A percentile compares a stretch with the other conserved stretches of the same genome.
These are phyloP conservation scores for Diarsia rubi DNA, from an alignment of 2,888 invertebrate genomes.

Conservation along the genomic window DNA sequence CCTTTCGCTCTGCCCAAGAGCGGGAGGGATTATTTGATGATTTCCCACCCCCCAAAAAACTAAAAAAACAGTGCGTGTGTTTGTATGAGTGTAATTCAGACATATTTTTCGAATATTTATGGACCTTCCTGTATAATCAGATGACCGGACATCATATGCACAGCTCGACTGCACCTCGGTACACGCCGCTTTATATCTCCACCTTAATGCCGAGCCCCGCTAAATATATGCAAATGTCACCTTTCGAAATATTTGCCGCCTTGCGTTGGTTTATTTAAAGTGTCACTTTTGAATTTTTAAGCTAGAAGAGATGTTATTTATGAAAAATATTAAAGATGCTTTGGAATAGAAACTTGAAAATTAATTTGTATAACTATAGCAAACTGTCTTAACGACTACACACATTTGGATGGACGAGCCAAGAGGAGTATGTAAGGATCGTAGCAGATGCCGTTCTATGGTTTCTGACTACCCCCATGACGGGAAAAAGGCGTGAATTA, in stretches of 20 bases:
- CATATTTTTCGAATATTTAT: too few relatives aligned
- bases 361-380: neutral
- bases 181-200: conserved; percentile 16
- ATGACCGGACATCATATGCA: conserved; percentile 34
- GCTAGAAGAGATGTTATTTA: too few relatives aligned
- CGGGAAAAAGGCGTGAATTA: too few relatives aligned
- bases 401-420: neutral
- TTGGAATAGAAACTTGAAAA: neutral
- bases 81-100: too few relatives aligned
- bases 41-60: too few relatives aligned
- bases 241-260: neutral
- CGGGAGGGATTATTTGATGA: too few relatives aligned
- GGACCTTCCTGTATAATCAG: conserved; percentile 30
- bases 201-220: conserved; percentile 3
- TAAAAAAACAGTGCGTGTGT: too few relatives aligned
- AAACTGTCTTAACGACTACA: neutral
- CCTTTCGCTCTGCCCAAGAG: too few relatives aligned
- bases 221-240: conserved; percentile 12
- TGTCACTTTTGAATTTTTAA: neutral
- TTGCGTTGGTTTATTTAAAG: neutral
- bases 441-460: too few relatives aligned
- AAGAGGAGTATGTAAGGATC: too few relatives aligned
- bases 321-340: neutral
- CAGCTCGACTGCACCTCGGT: conserved; percentile 21
- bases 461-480: too few relatives aligned